These are phyloP conservation scores for Intellagama lesueurii DNA, from an alignment of 2,797 vertebrate species.

Conservation along the genomic window DNA sequence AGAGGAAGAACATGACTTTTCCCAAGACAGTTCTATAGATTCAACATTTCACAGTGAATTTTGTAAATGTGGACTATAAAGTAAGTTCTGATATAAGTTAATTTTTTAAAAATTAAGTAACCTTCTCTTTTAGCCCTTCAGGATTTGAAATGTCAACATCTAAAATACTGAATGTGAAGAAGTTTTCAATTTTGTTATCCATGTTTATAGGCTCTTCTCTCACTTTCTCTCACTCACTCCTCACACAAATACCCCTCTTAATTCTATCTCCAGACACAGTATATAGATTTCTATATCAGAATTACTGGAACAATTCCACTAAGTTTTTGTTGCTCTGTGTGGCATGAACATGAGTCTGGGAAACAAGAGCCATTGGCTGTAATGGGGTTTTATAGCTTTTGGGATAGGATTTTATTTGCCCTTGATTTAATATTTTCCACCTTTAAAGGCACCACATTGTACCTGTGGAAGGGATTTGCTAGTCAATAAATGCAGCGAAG, in stretches of 20 bases:
- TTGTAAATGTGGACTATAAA: background rate
- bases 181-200: too few relatives aligned
- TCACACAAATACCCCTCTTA: background rate
- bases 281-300: background rate
- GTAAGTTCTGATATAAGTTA: background rate
- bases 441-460: background rate
- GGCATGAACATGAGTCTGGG: slow-evolving; percentile 31
- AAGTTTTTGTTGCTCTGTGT: background rate
- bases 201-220: background rate
- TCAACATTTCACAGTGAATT: background rate
- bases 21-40: too few relatives aligned
- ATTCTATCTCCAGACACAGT: background rate
- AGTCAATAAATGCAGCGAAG: background rate
- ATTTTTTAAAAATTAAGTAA: background rate
- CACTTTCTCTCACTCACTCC: too few relatives aligned
- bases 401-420: slow-evolving; percentile 35
- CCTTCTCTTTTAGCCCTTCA: background rate
- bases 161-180: background rate
- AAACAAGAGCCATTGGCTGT: slow-evolving; percentile 34
- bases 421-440: slow-evolving; percentile 23
- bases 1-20: background rate
- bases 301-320: background rate
- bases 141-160: too few relatives aligned
- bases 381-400: slow-evolving; percentile 30
- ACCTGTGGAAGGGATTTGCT: background rate